Evolutionary conservation across 2,888 invertebrate species (phyloP).

Genomic region (Furcula furcula): DNA sequence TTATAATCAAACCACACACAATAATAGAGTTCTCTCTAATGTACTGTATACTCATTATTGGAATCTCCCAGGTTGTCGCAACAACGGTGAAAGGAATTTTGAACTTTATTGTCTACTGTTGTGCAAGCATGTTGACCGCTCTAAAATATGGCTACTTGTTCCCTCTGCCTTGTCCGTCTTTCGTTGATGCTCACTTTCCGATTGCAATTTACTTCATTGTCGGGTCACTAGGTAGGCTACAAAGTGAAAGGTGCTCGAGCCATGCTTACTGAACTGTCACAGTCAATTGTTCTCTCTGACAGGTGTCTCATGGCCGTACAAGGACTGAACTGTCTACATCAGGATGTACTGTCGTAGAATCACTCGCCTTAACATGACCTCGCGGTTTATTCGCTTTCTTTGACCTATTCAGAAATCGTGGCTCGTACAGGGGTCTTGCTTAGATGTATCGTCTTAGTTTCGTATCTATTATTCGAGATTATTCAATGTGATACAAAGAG

Average conservation of each 20-base stretch:
- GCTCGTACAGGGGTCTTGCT: conserved; percentile 41
- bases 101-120: conserved; percentile 52
- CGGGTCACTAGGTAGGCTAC: conserved; percentile 31
- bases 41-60: conserved; percentile 11
- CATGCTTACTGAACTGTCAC: conserved; percentile 29
- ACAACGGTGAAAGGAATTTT: conserved; percentile 54
- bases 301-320: conserved; percentile 30
- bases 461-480: conserved; percentile 1
- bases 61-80: conserved; percentile 21
- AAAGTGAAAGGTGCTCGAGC: conserved; percentile 48
- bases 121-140: conserved; percentile 49
- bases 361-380: conserved; percentile 44
- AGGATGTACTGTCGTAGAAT: conserved; percentile 44
- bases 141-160: conserved; percentile 42
- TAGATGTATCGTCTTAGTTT: conserved; percentile 14
- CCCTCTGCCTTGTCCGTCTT: conserved; percentile 36
- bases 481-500: conserved; percentile 8
- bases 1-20: background rate
- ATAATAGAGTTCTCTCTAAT: background rate
- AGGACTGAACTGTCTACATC: conserved; percentile 21
- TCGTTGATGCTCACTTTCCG: conserved; percentile 51
- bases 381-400: conserved; percentile 55
- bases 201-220: conserved; percentile 53
- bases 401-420: conserved; percentile 64
- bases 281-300: conserved; percentile 29